Evolutionary conservation across 1,140 invertebrate species (phyloP).

Genomic region (roundworm (Caenorhabditis elegans)): DNA sequence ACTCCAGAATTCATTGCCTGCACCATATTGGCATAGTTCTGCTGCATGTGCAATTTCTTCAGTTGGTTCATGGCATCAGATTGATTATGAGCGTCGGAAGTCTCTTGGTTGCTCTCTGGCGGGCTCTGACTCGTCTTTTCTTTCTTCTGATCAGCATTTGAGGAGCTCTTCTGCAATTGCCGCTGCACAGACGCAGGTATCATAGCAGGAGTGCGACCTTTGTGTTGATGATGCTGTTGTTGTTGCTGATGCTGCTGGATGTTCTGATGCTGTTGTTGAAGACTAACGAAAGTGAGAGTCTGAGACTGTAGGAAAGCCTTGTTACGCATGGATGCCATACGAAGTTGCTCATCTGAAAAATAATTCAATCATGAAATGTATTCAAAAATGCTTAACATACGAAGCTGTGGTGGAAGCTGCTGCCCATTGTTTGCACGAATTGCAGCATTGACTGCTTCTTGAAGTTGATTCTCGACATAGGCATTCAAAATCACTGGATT

Average conservation of each 20-base stretch:
- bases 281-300: neutral
- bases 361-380: too few relatives aligned
- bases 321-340: slow-evolving; percentile 4
- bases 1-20: slow-evolving; percentile 29
- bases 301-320: neutral
- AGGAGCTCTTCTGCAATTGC: neutral
- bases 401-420: neutral
- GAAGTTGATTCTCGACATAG: neutral
- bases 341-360: neutral
- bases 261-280: neutral
- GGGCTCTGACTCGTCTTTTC: slow-evolving; percentile 32
- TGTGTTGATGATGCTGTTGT: neutral
- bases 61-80: neutral
- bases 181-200: slow-evolving; percentile 41
- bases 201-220: neutral
- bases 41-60: slow-evolving; percentile 38
- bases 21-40: slow-evolving; percentile 35
- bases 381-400: neutral
- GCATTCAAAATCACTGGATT: neutral
- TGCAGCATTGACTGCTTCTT: neutral
- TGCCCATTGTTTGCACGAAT: neutral
- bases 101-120: neutral
- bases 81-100: neutral
- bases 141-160: neutral
- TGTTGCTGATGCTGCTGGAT: neutral